These are phyloP conservation scores for Scaptomyza graminum DNA, from an alignment of 1,140 invertebrate genomes.

Conservation along the genomic window DNA sequence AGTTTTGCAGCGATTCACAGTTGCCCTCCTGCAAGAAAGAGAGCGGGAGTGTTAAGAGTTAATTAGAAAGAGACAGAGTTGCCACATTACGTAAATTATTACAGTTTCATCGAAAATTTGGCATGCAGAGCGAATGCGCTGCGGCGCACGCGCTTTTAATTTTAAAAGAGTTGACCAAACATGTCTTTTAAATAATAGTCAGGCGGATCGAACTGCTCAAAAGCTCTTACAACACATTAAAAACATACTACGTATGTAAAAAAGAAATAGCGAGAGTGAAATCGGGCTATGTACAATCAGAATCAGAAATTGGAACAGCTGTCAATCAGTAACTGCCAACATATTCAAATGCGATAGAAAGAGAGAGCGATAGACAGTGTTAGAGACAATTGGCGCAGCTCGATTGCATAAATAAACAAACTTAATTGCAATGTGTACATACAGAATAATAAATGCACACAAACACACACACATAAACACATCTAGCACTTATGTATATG, in stretches of 20 bases:
- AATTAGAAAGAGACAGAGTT: background rate
- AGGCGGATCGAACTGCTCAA: conserved; percentile 19
- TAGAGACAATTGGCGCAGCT: conserved; percentile 6
- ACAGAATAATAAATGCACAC: conserved; percentile 22
- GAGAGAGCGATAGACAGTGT: background rate
- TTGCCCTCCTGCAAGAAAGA: conserved; percentile 88
- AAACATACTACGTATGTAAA: background rate
- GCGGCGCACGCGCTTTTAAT: no score
- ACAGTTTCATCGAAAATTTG: conserved; percentile 11
- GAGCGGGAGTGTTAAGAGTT: background rate
- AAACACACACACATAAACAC: conserved; percentile 5
- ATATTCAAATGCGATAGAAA: background rate
- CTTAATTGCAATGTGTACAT: conserved; percentile 15
- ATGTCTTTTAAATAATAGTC: conserved; percentile 44
- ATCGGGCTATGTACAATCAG: conserved; percentile 20
- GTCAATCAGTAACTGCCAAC: conserved; percentile 11
- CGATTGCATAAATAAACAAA: conserved; percentile 31
- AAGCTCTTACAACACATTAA: conserved; percentile 33
- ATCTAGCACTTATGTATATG: background rate
- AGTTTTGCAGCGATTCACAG: conserved; percentile 88
- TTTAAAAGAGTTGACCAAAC: conserved; percentile 39
- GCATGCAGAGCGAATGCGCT: conserved; percentile 27
- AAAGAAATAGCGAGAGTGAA: conserved; percentile 9
- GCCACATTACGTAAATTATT: conserved; percentile 20
- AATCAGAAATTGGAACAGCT: conserved; percentile 32